Evolutionary conservation across 2,797 vertebrate species (phyloP), one percentile per base, ranked within the genome.

Genomic region (Siniperca obscura): DNA sequence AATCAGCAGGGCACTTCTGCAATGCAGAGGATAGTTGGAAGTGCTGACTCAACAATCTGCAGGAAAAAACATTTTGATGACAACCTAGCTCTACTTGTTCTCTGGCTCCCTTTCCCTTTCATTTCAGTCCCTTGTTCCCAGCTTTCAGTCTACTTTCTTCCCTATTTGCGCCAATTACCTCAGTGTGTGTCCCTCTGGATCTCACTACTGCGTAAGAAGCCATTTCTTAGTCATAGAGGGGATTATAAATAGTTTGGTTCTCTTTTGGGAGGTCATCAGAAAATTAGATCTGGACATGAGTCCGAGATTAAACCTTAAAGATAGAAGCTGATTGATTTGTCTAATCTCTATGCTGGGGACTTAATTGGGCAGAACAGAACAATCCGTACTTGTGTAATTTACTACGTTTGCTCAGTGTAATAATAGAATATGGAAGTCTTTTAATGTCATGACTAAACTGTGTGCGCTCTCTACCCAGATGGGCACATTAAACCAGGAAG

Each of bases 401-500:
- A 52, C 48, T 14, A 21, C 0, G 0, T 64, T 83, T 56, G 42
- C 34, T 66, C 4, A 21, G 50, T 60, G 8, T 48, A 50, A 78
- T 55, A 40, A 65, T 50, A 44, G 38, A 74, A 80, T 56, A 27
- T 74, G 17, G 5, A 61, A 56, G n/a, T 71, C n/a, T 75, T 61
- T 60, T 50, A 75, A 48, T 8, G 3, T 69, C 14, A 21, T 21
- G 1, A 60, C 68, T 66, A 70, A 68, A 70, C 48, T 48, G 34
- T 86, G 25, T 85, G 48, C 25, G 2, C 55, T 91, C 66, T 90
- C 62, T 79, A 4, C 80, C 19, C 93, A 99, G 98, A 97, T 99
- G 95, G 95, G 81, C 78, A 93, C 90, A 48, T 95, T 99, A 90
- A 98, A 97, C 94, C 96, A 92, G 84, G 98, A 98, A 89, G 98